phyloP scores from a whole-genome alignment of 2,113 vertebrate genomes.

The Urocitellus parryii region DNA sequence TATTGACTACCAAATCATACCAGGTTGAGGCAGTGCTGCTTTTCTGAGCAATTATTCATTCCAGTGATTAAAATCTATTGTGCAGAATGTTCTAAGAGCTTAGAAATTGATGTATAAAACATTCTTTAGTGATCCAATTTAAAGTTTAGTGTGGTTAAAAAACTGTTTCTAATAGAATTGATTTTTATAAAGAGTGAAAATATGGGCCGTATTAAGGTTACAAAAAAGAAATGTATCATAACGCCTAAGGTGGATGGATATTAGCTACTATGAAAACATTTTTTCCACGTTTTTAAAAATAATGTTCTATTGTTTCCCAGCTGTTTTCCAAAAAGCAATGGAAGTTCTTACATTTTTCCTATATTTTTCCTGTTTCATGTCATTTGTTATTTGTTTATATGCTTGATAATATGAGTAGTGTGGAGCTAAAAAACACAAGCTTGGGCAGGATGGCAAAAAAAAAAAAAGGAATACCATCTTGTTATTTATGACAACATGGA shows the following conservation, averaged over 20 bases:
- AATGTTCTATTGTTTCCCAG: constrained; percentile 52
- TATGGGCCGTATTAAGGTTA: constrained; percentile 56
- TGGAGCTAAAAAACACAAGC: constrained; percentile 32
- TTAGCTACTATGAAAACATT: constrained; percentile 57
- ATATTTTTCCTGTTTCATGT: background rate
- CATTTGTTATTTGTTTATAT: constrained; percentile 59
- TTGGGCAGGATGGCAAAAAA: background rate
- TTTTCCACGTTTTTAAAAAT: constrained; percentile 61
- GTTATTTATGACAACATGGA: background rate
- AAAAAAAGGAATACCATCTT: background rate
- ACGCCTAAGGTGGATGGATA: background rate
- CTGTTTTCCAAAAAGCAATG: constrained; percentile 64
- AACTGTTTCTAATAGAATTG: constrained; percentile 68
- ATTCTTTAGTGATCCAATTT: constrained; percentile 61
- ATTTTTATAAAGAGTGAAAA: constrained; percentile 75
- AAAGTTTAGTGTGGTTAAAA: constrained; percentile 60
- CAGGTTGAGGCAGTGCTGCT: no score
- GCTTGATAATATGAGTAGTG: constrained; percentile 16
- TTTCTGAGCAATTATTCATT: no score
- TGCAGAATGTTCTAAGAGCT: no score
- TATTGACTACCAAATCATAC: no score
- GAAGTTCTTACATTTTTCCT: constrained; percentile 24
- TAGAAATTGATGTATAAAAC: constrained; percentile 43
- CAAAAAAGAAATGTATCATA: constrained; percentile 61
- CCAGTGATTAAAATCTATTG: no score